Evolutionary conservation across 2,797 vertebrate genomes (phyloP).

Genomic region (Acrossocheilus fasciatus): DNA sequence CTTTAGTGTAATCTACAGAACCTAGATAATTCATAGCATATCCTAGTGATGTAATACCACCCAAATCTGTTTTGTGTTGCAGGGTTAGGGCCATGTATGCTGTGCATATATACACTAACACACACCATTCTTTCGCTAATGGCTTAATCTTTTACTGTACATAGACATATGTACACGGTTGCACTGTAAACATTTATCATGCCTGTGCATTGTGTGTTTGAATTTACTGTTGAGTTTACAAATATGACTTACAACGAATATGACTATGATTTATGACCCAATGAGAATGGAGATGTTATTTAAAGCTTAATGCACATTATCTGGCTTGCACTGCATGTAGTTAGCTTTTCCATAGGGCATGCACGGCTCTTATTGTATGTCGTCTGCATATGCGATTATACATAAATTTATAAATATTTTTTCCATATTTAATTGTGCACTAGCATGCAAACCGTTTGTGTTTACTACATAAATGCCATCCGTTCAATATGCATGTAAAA

Average conservation of each 20-base stretch:
- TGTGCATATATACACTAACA: slow-evolving; percentile 57
- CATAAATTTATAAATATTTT: background rate
- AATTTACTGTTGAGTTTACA: slow-evolving; percentile 33
- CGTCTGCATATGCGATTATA: background rate
- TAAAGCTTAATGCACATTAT: slow-evolving; percentile 17
- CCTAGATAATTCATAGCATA: slow-evolving; percentile 63
- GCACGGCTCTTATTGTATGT: slow-evolving; percentile 55
- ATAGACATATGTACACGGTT: slow-evolving; percentile 20
- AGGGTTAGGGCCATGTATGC: slow-evolving; percentile 57
- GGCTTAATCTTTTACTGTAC: slow-evolving; percentile 55
- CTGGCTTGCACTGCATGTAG: background rate
- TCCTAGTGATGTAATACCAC: slow-evolving; percentile 62
- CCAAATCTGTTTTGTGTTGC: slow-evolving; percentile 66
- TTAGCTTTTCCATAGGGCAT: slow-evolving; percentile 48
- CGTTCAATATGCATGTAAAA: slow-evolving; percentile 40
- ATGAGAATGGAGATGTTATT: slow-evolving; percentile 13
- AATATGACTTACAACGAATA: slow-evolving; percentile 10
- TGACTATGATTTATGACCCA: slow-evolving; percentile 2
- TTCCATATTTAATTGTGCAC: slow-evolving; percentile 51
- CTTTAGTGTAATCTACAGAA: slow-evolving; percentile 54
- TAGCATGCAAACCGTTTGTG: slow-evolving; percentile 7
- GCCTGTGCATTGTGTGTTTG: slow-evolving; percentile 26
- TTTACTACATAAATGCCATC: background rate
- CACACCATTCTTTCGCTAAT: slow-evolving; percentile 58
- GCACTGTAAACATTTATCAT: slow-evolving; percentile 32